These are phyloP conservation scores for Rosalia funebris DNA, from an alignment of 2,888 invertebrate species.

Conservation along the genomic window DNA sequence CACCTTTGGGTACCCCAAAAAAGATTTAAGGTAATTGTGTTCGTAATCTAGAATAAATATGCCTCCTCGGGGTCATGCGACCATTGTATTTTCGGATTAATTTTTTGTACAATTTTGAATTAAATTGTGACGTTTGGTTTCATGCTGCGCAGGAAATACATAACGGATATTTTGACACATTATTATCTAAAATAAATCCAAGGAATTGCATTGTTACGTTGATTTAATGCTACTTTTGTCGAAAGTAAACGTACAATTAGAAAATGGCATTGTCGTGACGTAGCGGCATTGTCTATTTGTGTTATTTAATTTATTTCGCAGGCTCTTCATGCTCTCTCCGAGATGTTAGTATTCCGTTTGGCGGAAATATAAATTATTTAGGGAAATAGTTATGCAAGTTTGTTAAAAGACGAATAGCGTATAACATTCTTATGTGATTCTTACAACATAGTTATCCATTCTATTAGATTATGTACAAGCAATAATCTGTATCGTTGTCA, in stretches of 20 bases:
- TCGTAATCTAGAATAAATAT: constrained; percentile 60
- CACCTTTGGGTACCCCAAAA: constrained; percentile 31
- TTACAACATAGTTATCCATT: too few relatives aligned
- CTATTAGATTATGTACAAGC: too few relatives aligned
- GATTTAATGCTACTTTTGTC: constrained; percentile 21
- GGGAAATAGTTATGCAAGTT: too few relatives aligned
- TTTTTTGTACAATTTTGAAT: constrained; percentile 58
- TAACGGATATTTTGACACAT: constrained; percentile 56
- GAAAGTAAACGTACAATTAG: constrained; percentile 20
- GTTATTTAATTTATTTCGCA: neutral
- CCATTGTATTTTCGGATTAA: constrained; percentile 56
- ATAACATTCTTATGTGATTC: too few relatives aligned
- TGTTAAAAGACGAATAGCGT: too few relatives aligned
- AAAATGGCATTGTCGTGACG: constrained; percentile 5
- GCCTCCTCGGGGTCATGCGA: constrained; percentile 50
- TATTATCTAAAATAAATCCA: constrained; percentile 37
- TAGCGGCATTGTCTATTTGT: constrained; percentile 4
- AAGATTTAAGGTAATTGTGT: constrained; percentile 46
- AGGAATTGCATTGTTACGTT: constrained; percentile 14
- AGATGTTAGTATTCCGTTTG: neutral
- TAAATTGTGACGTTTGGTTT: constrained; percentile 56
- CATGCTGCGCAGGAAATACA: constrained; percentile 54
- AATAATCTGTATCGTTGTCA: too few relatives aligned
- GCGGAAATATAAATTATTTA: neutral
- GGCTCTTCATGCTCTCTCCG: neutral